Evolutionary conservation across 1,140 invertebrate species (phyloP).

Genomic region (Penaeus indicus): DNA sequence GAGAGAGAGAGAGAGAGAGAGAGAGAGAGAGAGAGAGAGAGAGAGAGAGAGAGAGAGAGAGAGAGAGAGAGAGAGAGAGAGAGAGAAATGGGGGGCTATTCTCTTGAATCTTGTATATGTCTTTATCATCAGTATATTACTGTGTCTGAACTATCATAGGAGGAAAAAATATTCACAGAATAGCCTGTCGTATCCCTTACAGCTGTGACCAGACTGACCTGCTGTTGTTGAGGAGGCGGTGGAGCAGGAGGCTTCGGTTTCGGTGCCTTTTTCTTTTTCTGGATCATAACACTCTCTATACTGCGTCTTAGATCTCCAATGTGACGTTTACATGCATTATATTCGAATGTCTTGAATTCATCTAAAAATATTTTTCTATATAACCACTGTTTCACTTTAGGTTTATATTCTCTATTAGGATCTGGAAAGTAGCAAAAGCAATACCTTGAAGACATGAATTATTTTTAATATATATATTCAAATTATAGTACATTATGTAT

Average conservation of each 20-base stretch:
- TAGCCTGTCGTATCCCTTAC: too few species aligned
- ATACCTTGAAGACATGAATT: not conserved
- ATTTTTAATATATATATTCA: not conserved
- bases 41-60: too few species aligned
- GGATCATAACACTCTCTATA: slow-evolving; percentile 54
- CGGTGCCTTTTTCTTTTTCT: slow-evolving; percentile 61
- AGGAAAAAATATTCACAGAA: too few species aligned
- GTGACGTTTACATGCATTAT: slow-evolving; percentile 48
- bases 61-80: too few species aligned
- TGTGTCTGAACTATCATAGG: too few species aligned
- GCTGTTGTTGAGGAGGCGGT: slow-evolving; percentile 48
- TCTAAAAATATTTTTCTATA: slow-evolving; percentile 61
- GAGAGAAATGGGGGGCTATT: too few species aligned
- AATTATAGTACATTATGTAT: not conserved
- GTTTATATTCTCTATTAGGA: slow-evolving; percentile 59
- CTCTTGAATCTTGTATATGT: too few species aligned
- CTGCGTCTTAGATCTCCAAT: slow-evolving; percentile 51
- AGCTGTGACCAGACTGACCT: slow-evolving; percentile 31
- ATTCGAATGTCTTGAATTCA: slow-evolving; percentile 60
- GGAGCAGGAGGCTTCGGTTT: slow-evolving; percentile 61
- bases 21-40: too few species aligned
- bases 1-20: too few species aligned
- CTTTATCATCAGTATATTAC: too few species aligned
- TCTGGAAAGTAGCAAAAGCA: slow-evolving; percentile 14
- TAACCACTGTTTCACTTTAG: slow-evolving; percentile 61